These are phyloP conservation scores for Bostrychus sinensis DNA, from an alignment of 2,113 vertebrate genomes.

Conservation along the genomic window DNA sequence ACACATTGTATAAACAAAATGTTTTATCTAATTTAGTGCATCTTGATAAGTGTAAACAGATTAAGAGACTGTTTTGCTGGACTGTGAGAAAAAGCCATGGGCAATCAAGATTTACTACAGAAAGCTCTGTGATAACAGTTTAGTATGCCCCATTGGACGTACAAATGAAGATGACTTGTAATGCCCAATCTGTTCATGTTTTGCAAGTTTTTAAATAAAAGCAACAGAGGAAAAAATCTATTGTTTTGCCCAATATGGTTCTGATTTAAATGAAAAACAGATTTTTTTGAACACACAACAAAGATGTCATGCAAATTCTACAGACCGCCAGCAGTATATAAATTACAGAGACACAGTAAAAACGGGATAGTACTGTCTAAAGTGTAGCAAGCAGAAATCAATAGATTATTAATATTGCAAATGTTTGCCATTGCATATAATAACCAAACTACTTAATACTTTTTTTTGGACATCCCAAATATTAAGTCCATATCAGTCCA, in stretches of 20 bases:
- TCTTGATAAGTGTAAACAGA: background rate
- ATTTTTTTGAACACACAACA: constrained; percentile 38
- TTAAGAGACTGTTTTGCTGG: background rate
- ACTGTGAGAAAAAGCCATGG: background rate
- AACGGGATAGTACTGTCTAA: background rate
- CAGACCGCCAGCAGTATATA: constrained; percentile 19
- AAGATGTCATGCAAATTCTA: constrained; percentile 34
- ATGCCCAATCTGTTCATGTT: too few relatives aligned
- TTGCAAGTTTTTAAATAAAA: too few relatives aligned
- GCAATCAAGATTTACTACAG: too few relatives aligned
- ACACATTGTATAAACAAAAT: too few relatives aligned
- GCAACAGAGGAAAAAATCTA: too few relatives aligned
- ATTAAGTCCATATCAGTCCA: background rate
- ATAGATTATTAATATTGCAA: background rate
- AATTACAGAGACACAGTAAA: constrained; percentile 24
- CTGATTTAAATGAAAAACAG: constrained; percentile 54
- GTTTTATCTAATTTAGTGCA: too few relatives aligned
- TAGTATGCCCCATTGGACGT: background rate
- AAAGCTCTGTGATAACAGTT: constrained; percentile 9
- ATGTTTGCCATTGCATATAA: background rate
- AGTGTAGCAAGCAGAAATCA: background rate
- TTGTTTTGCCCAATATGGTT: constrained; percentile 15
- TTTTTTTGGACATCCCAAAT: background rate
- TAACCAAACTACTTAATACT: background rate
- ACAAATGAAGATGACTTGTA: constrained; percentile 14